Percentiles rank a stretch among this genome's conserved stretches.
phyloP scores from a whole-genome alignment of 2,888 invertebrate genomes.

The Sesamia inferens region DNA sequence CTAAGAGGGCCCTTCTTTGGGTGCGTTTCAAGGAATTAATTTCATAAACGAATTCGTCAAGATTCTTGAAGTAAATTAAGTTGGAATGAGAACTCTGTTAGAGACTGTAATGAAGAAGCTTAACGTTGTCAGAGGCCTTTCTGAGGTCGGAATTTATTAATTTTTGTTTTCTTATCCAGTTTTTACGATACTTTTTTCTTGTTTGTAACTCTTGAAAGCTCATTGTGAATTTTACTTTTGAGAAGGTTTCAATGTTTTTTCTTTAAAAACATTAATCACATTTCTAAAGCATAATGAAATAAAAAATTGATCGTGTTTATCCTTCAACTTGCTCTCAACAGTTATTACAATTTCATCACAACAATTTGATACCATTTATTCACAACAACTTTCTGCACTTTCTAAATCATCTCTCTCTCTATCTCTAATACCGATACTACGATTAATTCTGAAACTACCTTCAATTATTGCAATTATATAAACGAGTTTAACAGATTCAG shows the following conservation, averaged over 20 bases:
- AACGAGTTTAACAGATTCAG: constrained; percentile 54
- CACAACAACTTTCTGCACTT: constrained; percentile 56
- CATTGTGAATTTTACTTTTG: constrained; percentile 51
- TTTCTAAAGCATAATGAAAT: not conserved
- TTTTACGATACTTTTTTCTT: constrained; percentile 51
- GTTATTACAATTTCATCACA: constrained; percentile 22
- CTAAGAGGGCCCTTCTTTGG: constrained; percentile 71
- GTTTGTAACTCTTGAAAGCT: constrained; percentile 43
- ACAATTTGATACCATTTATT: constrained; percentile 41
- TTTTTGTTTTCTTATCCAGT: constrained; percentile 52
- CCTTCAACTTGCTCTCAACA: constrained; percentile 14
- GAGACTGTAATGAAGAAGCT: constrained; percentile 65
- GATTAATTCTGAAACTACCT: constrained; percentile 49
- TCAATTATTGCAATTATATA: constrained; percentile 64
- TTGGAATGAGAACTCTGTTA: constrained; percentile 69
- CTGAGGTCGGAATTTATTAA: constrained; percentile 59
- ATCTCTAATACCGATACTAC: constrained; percentile 37
- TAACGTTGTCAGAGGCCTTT: constrained; percentile 56
- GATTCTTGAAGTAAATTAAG: constrained; percentile 74
- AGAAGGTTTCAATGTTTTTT: constrained; percentile 42
- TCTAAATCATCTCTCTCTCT: constrained; percentile 59
- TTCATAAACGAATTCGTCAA: constrained; percentile 78
- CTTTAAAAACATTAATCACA: constrained; percentile 34
- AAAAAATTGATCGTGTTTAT: constrained; percentile 1
- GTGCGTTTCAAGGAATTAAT: constrained; percentile 74